Percentiles rank a stretch among this genome's conserved stretches.
phyloP scores from a whole-genome alignment of 2,888 invertebrate species.

The Cistogaster globosa region DNA sequence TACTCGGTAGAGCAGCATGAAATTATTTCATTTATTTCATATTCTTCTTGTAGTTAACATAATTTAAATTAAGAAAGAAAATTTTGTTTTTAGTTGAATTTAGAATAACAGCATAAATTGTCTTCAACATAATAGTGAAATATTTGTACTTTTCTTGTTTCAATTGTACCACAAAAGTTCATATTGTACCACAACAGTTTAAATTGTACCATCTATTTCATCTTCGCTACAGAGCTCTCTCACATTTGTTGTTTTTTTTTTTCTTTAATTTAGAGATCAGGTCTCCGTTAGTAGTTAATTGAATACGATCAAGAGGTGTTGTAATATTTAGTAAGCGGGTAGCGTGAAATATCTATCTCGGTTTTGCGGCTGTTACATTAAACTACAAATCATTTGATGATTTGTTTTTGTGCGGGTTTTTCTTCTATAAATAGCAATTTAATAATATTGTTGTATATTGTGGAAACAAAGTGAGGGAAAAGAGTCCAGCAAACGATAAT shows the following conservation, averaged over 20 bases:
- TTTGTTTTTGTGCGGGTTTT: slow-evolving; percentile 63
- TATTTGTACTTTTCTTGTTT: too few relatives aligned
- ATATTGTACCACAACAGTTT: too few relatives aligned
- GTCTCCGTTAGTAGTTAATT: slow-evolving; percentile 44
- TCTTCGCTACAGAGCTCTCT: not conserved
- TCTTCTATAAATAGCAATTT: slow-evolving; percentile 71
- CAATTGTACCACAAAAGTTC: too few relatives aligned
- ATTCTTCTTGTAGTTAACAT: too few relatives aligned
- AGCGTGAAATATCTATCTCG: slow-evolving; percentile 4
- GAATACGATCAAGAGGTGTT: slow-evolving; percentile 44
- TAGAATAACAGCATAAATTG: too few relatives aligned
- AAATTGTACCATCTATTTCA: too few relatives aligned
- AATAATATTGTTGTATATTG: slow-evolving; percentile 53
- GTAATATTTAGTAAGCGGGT: slow-evolving; percentile 29
- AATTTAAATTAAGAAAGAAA: too few relatives aligned
- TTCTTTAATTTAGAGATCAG: slow-evolving; percentile 10
- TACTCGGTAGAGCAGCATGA: too few relatives aligned
- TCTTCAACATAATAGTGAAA: too few relatives aligned
- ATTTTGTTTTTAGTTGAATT: too few relatives aligned
- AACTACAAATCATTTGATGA: slow-evolving; percentile 55
- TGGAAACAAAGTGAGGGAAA: slow-evolving; percentile 54
- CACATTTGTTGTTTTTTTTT: not conserved
- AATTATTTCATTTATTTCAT: too few relatives aligned
- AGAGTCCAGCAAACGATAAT: slow-evolving; percentile 52
- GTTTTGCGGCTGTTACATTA: slow-evolving; percentile 45